Percentiles rank a stretch among this genome's conserved stretches.
Evolutionary conservation across 1,140 invertebrate genomes (phyloP).

Genomic region (Gryllus bimaculatus): DNA sequence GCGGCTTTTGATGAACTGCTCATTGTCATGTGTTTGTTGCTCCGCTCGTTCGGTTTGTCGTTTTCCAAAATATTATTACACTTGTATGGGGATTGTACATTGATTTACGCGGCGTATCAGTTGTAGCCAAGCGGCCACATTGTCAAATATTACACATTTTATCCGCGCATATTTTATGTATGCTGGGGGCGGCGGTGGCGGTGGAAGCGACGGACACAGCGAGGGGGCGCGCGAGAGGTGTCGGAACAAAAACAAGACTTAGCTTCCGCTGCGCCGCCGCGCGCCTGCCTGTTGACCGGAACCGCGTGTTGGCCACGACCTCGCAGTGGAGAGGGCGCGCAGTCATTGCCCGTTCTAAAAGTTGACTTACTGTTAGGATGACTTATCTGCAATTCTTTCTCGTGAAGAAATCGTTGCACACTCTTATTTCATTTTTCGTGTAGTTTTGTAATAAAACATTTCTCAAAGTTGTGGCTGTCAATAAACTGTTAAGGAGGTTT

Average conservation of each 20-base stretch:
- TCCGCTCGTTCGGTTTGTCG: neutral
- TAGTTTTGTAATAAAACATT: too few species aligned
- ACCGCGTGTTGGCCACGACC: too few species aligned
- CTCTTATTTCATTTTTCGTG: too few species aligned
- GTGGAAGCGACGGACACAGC: neutral
- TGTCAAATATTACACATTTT: conserved; percentile 6
- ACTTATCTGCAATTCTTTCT: too few species aligned
- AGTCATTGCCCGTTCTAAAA: too few species aligned
- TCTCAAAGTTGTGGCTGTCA: too few species aligned
- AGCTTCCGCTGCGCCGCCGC: neutral
- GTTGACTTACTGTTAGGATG: too few species aligned
- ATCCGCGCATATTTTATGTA: conserved; percentile 4
- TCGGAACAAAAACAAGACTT: neutral
- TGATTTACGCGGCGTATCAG: conserved; percentile 3
- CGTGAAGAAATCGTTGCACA: too few species aligned
- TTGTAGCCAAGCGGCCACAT: neutral
- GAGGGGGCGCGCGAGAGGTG: neutral
- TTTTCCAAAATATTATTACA: conserved; percentile 1
- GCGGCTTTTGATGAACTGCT: conserved; percentile 3
- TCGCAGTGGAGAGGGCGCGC: too few species aligned
- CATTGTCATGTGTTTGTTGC: conserved; percentile 4
- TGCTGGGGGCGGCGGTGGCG: neutral
- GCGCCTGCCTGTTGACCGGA: too few species aligned
- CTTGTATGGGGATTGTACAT: conserved; percentile 4
- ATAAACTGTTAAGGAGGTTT: too few species aligned